phyloP scores from a whole-genome alignment of 2,888 invertebrate genomes.

The Drosophila stalkeri region DNA sequence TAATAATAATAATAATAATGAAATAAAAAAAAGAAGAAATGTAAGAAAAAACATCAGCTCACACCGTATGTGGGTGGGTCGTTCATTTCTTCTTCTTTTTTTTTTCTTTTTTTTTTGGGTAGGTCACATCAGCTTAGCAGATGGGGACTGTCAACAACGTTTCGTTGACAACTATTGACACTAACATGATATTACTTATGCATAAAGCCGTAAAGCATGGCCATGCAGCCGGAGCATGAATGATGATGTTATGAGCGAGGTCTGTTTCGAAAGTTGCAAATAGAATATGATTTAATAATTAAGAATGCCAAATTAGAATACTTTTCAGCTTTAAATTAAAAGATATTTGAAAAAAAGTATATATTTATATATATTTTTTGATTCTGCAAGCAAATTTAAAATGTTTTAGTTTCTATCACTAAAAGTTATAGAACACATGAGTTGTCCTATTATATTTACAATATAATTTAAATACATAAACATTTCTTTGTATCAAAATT shows the following conservation, averaged over 20 bases:
- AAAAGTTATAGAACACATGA: background rate
- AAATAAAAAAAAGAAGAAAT: slow-evolving; percentile 50
- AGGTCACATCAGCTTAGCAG: slow-evolving; percentile 32
- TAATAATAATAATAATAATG: slow-evolving; percentile 37
- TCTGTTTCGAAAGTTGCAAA: background rate
- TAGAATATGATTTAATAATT: background rate
- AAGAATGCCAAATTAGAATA: background rate
- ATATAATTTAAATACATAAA: background rate
- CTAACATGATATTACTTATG: slow-evolving; percentile 78
- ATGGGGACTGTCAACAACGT: slow-evolving; percentile 66
- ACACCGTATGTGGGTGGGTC: slow-evolving; percentile 25
- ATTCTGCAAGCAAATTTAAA: too few species aligned
- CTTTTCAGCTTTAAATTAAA: too few species aligned
- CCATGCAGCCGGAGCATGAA: slow-evolving; percentile 36
- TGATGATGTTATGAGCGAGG: slow-evolving; percentile 35
- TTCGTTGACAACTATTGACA: slow-evolving; percentile 77
- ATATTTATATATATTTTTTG: too few species aligned
- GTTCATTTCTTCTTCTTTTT: background rate
- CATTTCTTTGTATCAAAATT: too few species aligned
- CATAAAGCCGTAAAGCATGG: slow-evolving; percentile 64
- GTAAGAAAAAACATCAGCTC: background rate
- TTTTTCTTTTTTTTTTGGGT: background rate
- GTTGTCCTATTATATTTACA: background rate
- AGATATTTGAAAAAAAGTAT: too few species aligned
- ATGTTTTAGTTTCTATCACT: background rate